A percentile compares a stretch with the other conserved stretches of the same genome.
These are phyloP conservation scores for Drosophila multiciliata DNA, from an alignment of 2,888 invertebrate species.

Conservation along the genomic window DNA sequence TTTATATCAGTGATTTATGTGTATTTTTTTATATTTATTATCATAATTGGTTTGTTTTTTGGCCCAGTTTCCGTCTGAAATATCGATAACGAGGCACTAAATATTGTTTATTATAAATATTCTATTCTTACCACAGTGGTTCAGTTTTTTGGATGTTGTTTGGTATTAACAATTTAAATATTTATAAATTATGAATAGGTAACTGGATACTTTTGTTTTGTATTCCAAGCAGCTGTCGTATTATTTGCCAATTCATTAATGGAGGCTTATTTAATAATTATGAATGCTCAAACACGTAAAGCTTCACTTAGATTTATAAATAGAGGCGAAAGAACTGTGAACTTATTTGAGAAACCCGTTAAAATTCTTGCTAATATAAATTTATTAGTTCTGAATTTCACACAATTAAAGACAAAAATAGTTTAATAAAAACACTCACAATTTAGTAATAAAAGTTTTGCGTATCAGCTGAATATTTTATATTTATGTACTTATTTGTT, in stretches of 20 bases:
- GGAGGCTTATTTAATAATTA: constrained; percentile 31
- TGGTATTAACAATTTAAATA: no score
- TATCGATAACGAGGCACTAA: constrained; percentile 23
- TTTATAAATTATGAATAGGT: background rate
- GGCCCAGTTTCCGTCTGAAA: constrained; percentile 9
- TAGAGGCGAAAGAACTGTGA: background rate
- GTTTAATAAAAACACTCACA: constrained; percentile 12
- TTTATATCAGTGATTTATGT: background rate
- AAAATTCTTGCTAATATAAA: background rate
- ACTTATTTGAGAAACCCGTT: background rate
- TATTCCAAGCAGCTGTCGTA: background rate
- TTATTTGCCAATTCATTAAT: background rate
- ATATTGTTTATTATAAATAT: background rate
- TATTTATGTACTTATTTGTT: background rate
- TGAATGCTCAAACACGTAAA: constrained; percentile 36
- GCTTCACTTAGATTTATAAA: constrained; percentile 39
- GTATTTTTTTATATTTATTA: background rate
- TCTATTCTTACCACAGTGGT: background rate
- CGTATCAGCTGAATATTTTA: constrained; percentile 4
- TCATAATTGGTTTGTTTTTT: background rate
- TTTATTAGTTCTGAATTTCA: constrained; percentile 24
- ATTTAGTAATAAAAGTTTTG: constrained; percentile 6
- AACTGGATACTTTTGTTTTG: background rate
- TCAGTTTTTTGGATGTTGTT: no score
- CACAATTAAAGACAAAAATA: constrained; percentile 6